Percentiles rank a stretch among this genome's conserved stretches.
Evolutionary conservation across 2,797 vertebrate genomes (phyloP).

Genomic region (Uromys caudimaculatus): DNA sequence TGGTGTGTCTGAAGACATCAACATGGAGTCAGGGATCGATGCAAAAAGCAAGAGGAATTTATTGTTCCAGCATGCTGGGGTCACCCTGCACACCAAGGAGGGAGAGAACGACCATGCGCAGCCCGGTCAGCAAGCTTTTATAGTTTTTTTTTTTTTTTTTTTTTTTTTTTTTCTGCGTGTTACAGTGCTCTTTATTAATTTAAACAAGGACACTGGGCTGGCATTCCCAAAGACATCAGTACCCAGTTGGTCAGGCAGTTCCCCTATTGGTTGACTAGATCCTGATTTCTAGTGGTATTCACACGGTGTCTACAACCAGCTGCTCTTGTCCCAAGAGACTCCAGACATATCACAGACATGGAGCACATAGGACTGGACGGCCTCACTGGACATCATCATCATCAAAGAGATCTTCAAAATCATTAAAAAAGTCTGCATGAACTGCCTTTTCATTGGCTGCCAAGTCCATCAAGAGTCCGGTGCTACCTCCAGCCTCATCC

Average conservation of each 20-base stretch:
- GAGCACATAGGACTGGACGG: background rate
- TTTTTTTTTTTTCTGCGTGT: too few species aligned
- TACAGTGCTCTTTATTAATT: slow-evolving; percentile 68
- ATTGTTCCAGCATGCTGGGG: too few species aligned
- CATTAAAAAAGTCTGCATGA: slow-evolving; percentile 97
- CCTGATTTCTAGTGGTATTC: background rate
- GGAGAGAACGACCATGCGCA: too few species aligned
- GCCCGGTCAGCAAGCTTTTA: too few species aligned
- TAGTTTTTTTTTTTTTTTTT: too few species aligned
- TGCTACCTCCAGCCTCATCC: slow-evolving; percentile 94
- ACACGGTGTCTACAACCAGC: background rate
- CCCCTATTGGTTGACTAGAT: background rate
- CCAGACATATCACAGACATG: background rate
- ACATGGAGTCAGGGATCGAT: too few species aligned
- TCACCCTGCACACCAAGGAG: too few species aligned
- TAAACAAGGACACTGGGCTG: slow-evolving; percentile 48
- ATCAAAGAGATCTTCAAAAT: slow-evolving; percentile 91
- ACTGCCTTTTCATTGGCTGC: slow-evolving; percentile 97
- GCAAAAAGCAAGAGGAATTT: too few species aligned
- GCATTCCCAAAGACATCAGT: slow-evolving; percentile 4
- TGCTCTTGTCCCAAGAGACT: background rate
- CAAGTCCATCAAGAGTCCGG: slow-evolving; percentile 90
- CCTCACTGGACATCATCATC: slow-evolving; percentile 90
- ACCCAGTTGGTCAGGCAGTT: background rate
- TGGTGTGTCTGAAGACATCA: too few species aligned